Evolutionary conservation across 2,888 invertebrate genomes (phyloP).

Genomic region (Tenthredo livida): DNA sequence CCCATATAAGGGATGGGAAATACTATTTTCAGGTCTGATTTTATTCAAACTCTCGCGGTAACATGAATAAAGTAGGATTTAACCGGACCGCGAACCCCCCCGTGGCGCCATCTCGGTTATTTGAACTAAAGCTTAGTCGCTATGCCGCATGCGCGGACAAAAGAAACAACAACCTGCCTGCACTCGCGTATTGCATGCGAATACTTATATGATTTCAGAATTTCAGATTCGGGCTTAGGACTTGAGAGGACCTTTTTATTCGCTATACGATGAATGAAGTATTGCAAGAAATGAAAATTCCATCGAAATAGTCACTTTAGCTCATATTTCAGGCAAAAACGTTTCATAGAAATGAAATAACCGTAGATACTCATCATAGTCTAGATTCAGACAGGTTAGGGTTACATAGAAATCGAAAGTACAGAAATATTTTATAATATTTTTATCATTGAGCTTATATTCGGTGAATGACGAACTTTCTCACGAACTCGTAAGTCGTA

Average conservation of each 20-base stretch:
- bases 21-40: slow-evolving; percentile 51
- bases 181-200: neutral
- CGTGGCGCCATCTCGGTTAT: slow-evolving; percentile 14
- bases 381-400: too few relatives aligned
- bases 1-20: slow-evolving; percentile 46
- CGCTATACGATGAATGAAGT: too few relatives aligned
- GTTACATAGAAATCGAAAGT: neutral
- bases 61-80: slow-evolving; percentile 24
- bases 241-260: neutral
- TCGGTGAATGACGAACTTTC: neutral
- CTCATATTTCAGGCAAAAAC: neutral
- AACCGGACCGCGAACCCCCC: neutral
- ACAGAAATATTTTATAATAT: neutral
- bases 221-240: neutral
- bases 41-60: slow-evolving; percentile 41
- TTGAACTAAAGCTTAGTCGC: slow-evolving; percentile 17
- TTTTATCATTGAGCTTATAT: neutral
- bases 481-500: neutral
- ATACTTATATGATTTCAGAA: neutral
- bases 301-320: too few relatives aligned
- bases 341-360: neutral
- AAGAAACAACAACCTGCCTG: neutral
- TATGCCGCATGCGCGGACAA: slow-evolving; percentile 13
- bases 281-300: too few relatives aligned
- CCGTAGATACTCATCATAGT: neutral